A percentile compares a stretch with the other conserved stretches of the same genome.
Conservation (phyloP, 2,797 vertebrate species). For the Poecilia gillii region DNA sequence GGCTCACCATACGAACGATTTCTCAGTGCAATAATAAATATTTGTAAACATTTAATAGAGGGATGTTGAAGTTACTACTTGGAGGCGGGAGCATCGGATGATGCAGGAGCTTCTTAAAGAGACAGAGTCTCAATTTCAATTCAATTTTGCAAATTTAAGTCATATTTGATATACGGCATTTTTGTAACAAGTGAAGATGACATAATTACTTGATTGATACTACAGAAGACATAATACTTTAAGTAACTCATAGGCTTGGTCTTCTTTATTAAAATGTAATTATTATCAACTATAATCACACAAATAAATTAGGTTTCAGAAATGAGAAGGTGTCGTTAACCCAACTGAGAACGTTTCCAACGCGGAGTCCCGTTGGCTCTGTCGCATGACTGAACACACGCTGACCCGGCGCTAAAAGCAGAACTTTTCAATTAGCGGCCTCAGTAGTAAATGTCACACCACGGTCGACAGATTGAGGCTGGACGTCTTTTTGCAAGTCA, state of each 20-base stretch:
- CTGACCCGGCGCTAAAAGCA: conserved; percentile 77
- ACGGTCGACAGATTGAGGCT: conserved; percentile 57
- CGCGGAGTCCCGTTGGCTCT: conserved; percentile 54
- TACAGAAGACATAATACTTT: no score
- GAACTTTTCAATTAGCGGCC: conserved; percentile 77
- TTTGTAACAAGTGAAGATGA: no score
- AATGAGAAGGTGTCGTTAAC: conserved; percentile 15
- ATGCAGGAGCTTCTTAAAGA: no score
- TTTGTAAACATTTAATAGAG: no score
- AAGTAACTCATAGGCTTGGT: background rate
- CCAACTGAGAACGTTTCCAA: conserved; percentile 54
- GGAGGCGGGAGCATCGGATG: no score
- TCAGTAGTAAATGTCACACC: conserved; percentile 75
- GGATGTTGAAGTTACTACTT: no score
- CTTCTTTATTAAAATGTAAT: background rate
- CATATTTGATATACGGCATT: no score
- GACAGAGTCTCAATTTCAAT: no score
- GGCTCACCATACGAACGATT: no score
- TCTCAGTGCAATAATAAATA: no score
- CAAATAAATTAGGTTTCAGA: background rate
- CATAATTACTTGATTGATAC: no score
- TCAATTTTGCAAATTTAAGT: no score
- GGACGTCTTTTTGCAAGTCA: conserved; percentile 57
- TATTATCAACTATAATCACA: background rate
- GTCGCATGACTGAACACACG: conserved; percentile 77